Evolutionary conservation across 2,113 vertebrate genomes (phyloP), one percentile per base, ranked within the genome.

Genomic region (Nyctereutes procyonoides): DNA sequence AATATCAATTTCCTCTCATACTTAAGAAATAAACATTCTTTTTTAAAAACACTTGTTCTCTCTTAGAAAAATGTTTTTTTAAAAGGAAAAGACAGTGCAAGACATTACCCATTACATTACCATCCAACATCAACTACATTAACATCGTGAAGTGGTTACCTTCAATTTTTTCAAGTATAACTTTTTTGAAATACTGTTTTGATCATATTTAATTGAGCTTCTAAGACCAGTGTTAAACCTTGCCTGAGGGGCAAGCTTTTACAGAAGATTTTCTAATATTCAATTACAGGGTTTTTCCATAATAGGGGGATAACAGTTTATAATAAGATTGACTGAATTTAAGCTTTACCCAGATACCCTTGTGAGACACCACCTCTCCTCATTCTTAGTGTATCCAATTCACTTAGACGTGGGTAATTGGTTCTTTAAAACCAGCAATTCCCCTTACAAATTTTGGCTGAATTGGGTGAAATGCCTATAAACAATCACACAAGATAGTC

Each of bases 131-230:
- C 43, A 91, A 82, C 22, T 35, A 8, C 24, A 20, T 91, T 73
- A 35, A 88, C 43, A 5, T 19, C 67, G 15, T n/a, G 26, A 82
- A 88, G 13, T 82, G 56, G 77, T 91, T 95, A 17, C n/a, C 10
- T 82, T 86, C 60, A 51, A 63, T 48, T 84, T 58, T 48, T 91
- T 87, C 74, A 89, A 24, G 38, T 62, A 80, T 74, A 83, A 56
- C 87, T 53, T 87, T 77, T 88, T 81, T 58, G 35, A 16, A 58
- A 76, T 12, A 55, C n/a, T 90, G 35, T 94, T 98, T 94, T 88
- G 77, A 94, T 93, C 67, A 51, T 83, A 93, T 96, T 96, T 96
- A 96, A 90, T 96, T 93, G 90, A 80, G 56, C 19, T 96, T 93
- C 88, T 94, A 85, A 95, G 80, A 56, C 69, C 35, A 94, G 22